These are phyloP conservation scores for Gorilla gorilla DNA, from an alignment of 2,113 vertebrate genomes.

Conservation along the genomic window DNA sequence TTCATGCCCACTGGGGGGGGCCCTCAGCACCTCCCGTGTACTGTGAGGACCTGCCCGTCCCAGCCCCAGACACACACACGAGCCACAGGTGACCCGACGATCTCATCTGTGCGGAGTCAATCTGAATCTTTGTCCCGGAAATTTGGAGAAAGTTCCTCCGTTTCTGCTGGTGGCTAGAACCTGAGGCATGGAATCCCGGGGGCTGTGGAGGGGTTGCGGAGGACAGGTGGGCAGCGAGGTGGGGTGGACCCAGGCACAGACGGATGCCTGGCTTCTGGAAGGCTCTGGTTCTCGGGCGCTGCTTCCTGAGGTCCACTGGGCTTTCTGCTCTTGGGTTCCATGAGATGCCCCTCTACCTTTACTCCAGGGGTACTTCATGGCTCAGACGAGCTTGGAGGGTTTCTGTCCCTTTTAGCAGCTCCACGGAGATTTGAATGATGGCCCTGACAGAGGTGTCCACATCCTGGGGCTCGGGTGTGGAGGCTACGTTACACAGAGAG, in stretches of 20 bases:
- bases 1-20: not conserved
- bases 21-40: not conserved
- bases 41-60: rapidly evolving
- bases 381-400: not conserved
- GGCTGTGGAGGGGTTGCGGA: rapidly evolving
- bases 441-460: too few relatives aligned
- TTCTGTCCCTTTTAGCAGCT: not conserved
- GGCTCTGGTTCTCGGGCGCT: not conserved
- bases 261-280: not conserved
- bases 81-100: not conserved
- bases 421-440: not conserved
- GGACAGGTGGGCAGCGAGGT: not conserved
- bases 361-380: rapidly evolving
- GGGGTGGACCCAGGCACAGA: rapidly evolving
- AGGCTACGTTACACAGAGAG: rapidly evolving
- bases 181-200: rapidly evolving
- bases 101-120: too few relatives aligned
- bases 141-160: not conserved
- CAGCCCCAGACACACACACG: not conserved
- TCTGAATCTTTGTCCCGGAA: not conserved
- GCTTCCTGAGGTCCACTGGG: not conserved
- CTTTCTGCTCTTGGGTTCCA: not conserved
- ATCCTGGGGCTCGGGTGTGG: not conserved
- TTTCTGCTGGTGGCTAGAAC: not conserved
- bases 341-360: rapidly evolving